Conservation (phyloP, 2,113 vertebrate species). For the cat (Felis catus) region F.catus_Fca126_mat1.0 CM031428.1:16648501-16649000, state of each 20-base stretch:
- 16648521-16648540: constrained; percentile 35
- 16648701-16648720: not conserved
- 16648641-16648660: not conserved
- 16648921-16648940: not conserved
- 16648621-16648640: not conserved
- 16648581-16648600: constrained; percentile 18
- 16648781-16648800: not conserved
- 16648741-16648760: constrained; percentile 46
- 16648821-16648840: not conserved
- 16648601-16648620: constrained; percentile 34
- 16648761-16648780: not conserved
- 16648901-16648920: not conserved
- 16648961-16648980: not conserved
- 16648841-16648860: constrained; percentile 8
- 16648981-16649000: not conserved
- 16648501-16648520: constrained; percentile 23
- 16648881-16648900: not conserved
- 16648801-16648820: not conserved
- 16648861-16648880: not conserved
- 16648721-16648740: constrained; percentile 29
- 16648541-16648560: constrained; percentile 10
- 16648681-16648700: not conserved
- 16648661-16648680: not conserved
- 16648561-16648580: not conserved
- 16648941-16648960: not conserved